Base-by-base conservation (phyloP, 2,113 vertebrate genomes). In the Mola mola region DNA sequence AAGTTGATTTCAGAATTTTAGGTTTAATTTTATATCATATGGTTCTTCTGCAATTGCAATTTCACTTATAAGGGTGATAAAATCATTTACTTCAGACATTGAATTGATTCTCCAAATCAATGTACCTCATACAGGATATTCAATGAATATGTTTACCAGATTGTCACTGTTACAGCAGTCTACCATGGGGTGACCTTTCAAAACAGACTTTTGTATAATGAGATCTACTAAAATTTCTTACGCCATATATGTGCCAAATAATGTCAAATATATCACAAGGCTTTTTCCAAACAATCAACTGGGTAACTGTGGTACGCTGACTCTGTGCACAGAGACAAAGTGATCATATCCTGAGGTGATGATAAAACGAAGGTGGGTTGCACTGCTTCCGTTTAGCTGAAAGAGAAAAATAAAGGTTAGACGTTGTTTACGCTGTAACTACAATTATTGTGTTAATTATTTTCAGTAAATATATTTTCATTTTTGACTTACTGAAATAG, bases 341-440 rank as follows among this genome's bases (percentile, higher is more conserved):
- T 96, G 94, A 79, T 98, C 95, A 46, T 94, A 96, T 82, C 90
- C 97, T 26, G 94, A 92, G 16, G 91, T 67, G 85, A 99, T 93
- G 76, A 97, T 89, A 84, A 98, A 95, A 61, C 94, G 93, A 78
- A 99, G 82, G 53, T 96, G 93, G 50, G 90, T 94, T 47, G 93
- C 93, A 9, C 82, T 91, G 47, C 81, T 87, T 63, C 91, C 94
- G 58, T 77, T 91, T 52, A 94, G 83, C 97, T 98, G 92, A 57
- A 87, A 75, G 66, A 76, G 33, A 58, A 65, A 63, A 67, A 68
- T 36, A 29, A 47, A 41, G 24, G 38, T 3, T 46, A 52, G 9
- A 12, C 4, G 9, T 7, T 31, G 17, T 31, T n/a, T n/a, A n/a
- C n/a, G n/a, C n/a, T n/a, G n/a, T n/a, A n/a, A n/a, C n/a, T n/a